phyloP scores from a whole-genome alignment of 23 tunicate genomes.

The Ciona savignyi region DNA sequence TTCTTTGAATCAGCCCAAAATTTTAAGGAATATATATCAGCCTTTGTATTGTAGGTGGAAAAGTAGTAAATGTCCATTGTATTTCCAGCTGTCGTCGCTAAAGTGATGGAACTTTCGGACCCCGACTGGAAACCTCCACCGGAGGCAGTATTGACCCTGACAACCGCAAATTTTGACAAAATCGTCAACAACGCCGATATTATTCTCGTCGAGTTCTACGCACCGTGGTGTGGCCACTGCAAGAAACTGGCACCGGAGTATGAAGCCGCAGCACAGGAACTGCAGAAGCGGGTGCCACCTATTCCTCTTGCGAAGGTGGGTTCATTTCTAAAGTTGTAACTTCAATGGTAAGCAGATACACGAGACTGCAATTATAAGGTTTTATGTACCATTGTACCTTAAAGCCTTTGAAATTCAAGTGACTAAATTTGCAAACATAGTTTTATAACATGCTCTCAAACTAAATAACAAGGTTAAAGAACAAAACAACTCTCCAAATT shows the following conservation, averaged over 20 bases:
- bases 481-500: too few relatives aligned
- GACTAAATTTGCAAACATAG: too few relatives aligned
- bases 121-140: slow-evolving; percentile 96
- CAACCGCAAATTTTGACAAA: slow-evolving; percentile 67
- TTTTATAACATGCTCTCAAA: too few relatives aligned
- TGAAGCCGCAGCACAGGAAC: slow-evolving; percentile 82
- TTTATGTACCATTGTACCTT: too few relatives aligned
- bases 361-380: too few relatives aligned
- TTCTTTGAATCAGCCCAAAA: too few relatives aligned
- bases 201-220: slow-evolving; percentile 90
- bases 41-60: too few relatives aligned
- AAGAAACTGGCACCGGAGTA: slow-evolving; percentile 90
- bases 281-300: slow-evolving; percentile 62
- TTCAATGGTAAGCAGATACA: background rate
- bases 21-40: too few relatives aligned
- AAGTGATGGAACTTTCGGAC: slow-evolving; percentile 58
- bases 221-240: slow-evolving; percentile 99
- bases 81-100: slow-evolving; percentile 31
- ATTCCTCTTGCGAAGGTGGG: slow-evolving; percentile 75
- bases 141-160: slow-evolving; percentile 72
- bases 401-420: too few relatives aligned
- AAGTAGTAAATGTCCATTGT: background rate
- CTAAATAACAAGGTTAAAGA: too few relatives aligned
- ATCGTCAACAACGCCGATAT: slow-evolving; percentile 67
- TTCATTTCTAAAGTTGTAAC: background rate